phyloP scores from a whole-genome alignment of 2,888 invertebrate genomes.

The Apocheima hispidaria region DNA sequence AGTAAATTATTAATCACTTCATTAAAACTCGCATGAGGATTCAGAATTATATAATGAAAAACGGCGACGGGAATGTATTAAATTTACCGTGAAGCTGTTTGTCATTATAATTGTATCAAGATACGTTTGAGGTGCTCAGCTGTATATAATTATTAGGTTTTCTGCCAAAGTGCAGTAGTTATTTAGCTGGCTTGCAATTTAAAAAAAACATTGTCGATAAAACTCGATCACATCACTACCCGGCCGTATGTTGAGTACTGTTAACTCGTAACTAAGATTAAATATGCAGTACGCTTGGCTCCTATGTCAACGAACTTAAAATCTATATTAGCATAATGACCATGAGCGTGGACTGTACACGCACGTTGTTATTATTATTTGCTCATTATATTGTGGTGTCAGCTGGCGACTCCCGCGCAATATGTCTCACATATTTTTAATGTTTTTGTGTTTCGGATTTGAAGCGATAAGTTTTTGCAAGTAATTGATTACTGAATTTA shows the following conservation, averaged over 20 bases:
- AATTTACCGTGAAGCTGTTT: too few relatives aligned
- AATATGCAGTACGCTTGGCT: slow-evolving; percentile 46
- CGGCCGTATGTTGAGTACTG: slow-evolving; percentile 60
- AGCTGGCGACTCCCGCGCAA: slow-evolving; percentile 64
- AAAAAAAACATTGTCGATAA: not conserved
- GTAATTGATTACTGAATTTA: not conserved
- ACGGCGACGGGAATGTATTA: too few relatives aligned
- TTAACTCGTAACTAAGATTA: slow-evolving; percentile 49
- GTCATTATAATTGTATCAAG: too few relatives aligned
- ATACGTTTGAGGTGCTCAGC: too few relatives aligned
- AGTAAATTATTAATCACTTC: too few relatives aligned
- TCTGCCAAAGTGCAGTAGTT: not conserved
- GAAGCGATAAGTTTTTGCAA: slow-evolving; percentile 4
- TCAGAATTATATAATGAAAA: too few relatives aligned
- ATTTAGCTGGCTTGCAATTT: not conserved
- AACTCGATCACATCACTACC: slow-evolving; percentile 54
- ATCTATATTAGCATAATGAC: slow-evolving; percentile 41
- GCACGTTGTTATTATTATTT: slow-evolving; percentile 60
- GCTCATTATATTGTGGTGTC: slow-evolving; percentile 59
- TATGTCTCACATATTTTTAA: slow-evolving; percentile 26
- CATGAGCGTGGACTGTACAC: slow-evolving; percentile 27
- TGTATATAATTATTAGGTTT: too few relatives aligned
- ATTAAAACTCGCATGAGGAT: too few relatives aligned
- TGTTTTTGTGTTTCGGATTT: slow-evolving; percentile 34
- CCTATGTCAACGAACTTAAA: slow-evolving; percentile 53